phyloP scores from a whole-genome alignment of 2,113 vertebrate genomes.

The Copsychus sechellarum region DNA sequence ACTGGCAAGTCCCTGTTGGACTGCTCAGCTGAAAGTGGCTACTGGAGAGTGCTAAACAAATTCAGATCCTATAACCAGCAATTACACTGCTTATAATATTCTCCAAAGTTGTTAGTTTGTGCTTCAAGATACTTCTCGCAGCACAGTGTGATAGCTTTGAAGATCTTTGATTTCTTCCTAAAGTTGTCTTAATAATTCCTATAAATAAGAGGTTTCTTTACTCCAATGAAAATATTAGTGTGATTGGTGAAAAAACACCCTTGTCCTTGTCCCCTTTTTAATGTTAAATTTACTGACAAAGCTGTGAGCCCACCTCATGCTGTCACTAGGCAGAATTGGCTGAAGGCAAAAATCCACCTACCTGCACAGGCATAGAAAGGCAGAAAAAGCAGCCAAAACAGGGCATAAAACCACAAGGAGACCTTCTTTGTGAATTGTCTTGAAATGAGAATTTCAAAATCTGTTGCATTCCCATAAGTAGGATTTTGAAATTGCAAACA shows the following conservation, averaged over 20 bases:
- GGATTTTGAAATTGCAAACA: background rate
- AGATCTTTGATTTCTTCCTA: background rate
- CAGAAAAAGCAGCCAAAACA: background rate
- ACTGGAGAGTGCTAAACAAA: background rate
- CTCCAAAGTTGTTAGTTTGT: background rate
- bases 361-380: background rate
- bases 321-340: background rate
- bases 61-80: background rate
- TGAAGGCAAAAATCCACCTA: background rate
- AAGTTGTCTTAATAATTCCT: background rate
- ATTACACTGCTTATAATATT: background rate
- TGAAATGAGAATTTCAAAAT: background rate
- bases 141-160: background rate
- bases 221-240: background rate
- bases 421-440: background rate
- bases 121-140: background rate
- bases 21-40: background rate
- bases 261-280: background rate
- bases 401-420: background rate
- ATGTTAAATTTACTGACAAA: background rate
- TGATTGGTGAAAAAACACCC: background rate
- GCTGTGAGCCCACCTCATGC: background rate
- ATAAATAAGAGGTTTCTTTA: background rate
- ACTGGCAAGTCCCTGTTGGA: background rate
- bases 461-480: background rate